phyloP scores from a whole-genome alignment of 2,113 vertebrate genomes.

The Tupaia chinensis region DNA sequence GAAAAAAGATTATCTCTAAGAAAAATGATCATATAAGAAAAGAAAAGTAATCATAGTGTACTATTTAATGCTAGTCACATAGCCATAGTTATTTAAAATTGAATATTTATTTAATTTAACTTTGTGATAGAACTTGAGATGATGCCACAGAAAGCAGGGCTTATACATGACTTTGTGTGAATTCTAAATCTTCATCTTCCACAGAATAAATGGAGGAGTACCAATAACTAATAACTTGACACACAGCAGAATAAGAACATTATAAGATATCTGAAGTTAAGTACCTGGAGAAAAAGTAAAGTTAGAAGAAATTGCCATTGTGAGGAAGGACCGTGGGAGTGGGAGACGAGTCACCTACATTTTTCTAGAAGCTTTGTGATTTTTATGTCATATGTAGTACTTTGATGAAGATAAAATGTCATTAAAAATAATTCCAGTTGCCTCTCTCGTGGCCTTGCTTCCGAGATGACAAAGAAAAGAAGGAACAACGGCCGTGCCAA shows the following conservation, averaged over 20 bases:
- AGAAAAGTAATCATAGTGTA: neutral
- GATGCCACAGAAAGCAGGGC: neutral
- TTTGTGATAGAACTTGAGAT: neutral
- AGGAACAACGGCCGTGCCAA: no score
- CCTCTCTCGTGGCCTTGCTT: no score
- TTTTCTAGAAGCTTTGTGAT: neutral
- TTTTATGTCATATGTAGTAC: neutral
- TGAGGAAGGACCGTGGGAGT: neutral
- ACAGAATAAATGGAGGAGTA: neutral
- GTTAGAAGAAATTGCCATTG: neutral
- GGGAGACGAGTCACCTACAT: neutral
- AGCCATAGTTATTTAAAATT: neutral
- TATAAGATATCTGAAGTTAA: neutral
- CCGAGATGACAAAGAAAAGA: no score
- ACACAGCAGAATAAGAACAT: neutral
- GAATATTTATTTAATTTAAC: neutral
- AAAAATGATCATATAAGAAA: neutral
- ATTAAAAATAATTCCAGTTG: neutral
- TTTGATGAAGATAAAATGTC: neutral
- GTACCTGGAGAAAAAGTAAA: neutral
- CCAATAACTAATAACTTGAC: neutral
- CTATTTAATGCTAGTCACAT: neutral
- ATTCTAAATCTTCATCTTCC: neutral
- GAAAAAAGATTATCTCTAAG: neutral
- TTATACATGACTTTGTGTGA: no score